Percentiles rank a stretch among this genome's conserved stretches.
These are phyloP conservation scores for Tigriopus japonicus DNA, from an alignment of 1,140 invertebrate genomes.

Conservation along the genomic window DNA sequence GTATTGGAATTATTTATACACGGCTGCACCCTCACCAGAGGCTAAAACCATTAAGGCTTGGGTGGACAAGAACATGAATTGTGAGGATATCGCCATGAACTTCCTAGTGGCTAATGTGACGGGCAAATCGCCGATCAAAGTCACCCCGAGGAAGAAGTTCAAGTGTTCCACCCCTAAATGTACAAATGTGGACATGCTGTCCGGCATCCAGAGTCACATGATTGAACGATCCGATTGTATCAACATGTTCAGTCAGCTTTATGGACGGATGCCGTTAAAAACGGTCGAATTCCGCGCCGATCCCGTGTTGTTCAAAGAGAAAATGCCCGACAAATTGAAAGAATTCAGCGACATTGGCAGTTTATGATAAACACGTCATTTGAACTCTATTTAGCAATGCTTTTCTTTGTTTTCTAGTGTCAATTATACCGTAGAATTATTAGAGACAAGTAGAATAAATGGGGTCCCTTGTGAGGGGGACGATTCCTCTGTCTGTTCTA, in stretches of 20 bases:
- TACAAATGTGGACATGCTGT: slow-evolving; percentile 79
- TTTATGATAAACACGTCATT: slow-evolving; percentile 26
- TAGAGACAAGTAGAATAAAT: too few relatives aligned
- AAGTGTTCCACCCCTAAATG: slow-evolving; percentile 91
- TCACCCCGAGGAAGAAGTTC: slow-evolving; percentile 67
- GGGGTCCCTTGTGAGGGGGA: too few relatives aligned
- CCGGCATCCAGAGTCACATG: slow-evolving; percentile 75
- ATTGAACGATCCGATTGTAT: slow-evolving; percentile 79
- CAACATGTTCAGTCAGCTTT: slow-evolving; percentile 58
- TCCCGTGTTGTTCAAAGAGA: slow-evolving; percentile 78
- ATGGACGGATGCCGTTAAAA: slow-evolving; percentile 67
- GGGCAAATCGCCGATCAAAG: slow-evolving; percentile 80
- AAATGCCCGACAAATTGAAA: slow-evolving; percentile 65
- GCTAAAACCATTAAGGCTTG: slow-evolving; percentile 54
- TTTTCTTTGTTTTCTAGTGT: too few relatives aligned
- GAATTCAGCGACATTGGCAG: slow-evolving; percentile 77
- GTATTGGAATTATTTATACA: slow-evolving; percentile 76
- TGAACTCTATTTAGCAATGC: slow-evolving; percentile 1
- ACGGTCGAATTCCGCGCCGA: slow-evolving; percentile 83
- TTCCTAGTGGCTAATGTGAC: slow-evolving; percentile 77
- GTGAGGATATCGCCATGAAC: slow-evolving; percentile 88
- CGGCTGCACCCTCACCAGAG: slow-evolving; percentile 39
- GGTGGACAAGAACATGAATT: slow-evolving; percentile 83
- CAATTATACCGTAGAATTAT: too few relatives aligned
- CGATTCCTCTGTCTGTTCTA: too few relatives aligned